Conservation (phyloP, 2,113 vertebrate genomes). For the Seriola rivoliana region DNA sequence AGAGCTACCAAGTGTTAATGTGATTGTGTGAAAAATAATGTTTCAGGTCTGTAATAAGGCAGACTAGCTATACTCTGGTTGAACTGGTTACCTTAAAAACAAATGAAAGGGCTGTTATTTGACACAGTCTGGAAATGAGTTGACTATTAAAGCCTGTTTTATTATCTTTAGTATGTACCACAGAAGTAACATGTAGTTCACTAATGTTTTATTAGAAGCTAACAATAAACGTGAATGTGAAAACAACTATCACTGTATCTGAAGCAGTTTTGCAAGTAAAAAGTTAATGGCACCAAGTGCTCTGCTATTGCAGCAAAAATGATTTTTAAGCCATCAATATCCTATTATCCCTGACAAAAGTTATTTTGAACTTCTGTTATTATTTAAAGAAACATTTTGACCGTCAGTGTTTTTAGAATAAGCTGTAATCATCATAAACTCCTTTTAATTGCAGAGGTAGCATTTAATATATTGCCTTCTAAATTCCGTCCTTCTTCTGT, state of each 20-base stretch:
- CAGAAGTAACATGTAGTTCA: neutral
- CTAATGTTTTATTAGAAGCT: neutral
- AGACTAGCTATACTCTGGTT: neutral
- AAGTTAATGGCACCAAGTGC: neutral
- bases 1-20: neutral
- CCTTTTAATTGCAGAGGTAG: neutral
- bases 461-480: neutral
- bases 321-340: neutral
- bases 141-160: neutral
- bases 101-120: neutral
- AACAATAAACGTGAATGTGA: neutral
- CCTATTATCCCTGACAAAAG: neutral
- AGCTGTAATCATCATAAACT: too few species aligned
- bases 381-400: neutral
- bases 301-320: neutral
- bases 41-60: neutral
- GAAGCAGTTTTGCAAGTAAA: neutral
- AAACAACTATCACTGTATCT: neutral
- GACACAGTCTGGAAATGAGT: neutral
- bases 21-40: neutral
- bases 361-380: neutral
- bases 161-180: neutral
- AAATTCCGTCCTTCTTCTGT: neutral
- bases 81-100: neutral
- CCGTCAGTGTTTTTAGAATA: neutral